Conservation (phyloP, 2,797 vertebrate species). For the Ptychadena robeensis region DNA sequence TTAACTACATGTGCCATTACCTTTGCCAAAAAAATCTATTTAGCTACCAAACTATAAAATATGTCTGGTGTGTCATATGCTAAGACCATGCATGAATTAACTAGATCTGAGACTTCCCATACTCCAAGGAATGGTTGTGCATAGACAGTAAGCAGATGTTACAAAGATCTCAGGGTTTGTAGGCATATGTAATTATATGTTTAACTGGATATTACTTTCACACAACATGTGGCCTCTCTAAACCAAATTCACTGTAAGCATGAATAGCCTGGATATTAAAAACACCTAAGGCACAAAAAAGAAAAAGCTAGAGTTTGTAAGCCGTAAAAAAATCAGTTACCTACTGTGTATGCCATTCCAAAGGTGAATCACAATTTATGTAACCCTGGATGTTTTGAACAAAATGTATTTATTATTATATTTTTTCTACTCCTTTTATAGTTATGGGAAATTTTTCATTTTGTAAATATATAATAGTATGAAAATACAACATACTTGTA, state of each 20-base stretch:
- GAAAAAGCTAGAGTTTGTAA: background rate
- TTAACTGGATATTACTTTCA: constrained; percentile 30
- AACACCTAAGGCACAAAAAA: background rate
- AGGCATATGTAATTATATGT: constrained; percentile 38
- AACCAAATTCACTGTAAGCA: constrained; percentile 19
- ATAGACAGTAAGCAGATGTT: constrained; percentile 49
- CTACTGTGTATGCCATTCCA: background rate
- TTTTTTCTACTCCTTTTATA: too few species aligned
- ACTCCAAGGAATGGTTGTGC: constrained; percentile 40
- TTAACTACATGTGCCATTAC: too few species aligned
- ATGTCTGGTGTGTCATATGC: constrained; percentile 43
- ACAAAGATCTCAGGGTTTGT: constrained; percentile 13
- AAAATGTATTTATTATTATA: too few species aligned
- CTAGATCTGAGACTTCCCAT: constrained; percentile 14
- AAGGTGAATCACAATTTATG: background rate
- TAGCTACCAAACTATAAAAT: constrained; percentile 28
- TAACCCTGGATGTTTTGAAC: too few species aligned
- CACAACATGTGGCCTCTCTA: constrained; percentile 22
- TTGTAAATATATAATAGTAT: too few species aligned
- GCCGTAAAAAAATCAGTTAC: background rate
- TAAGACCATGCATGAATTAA: constrained; percentile 36
- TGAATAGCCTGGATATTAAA: background rate
- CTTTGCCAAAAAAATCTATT: background rate
- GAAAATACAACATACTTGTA: background rate
- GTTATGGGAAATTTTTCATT: too few species aligned